A percentile compares a stretch with the other conserved stretches of the same genome.
These are phyloP conservation scores for Aurelia aurita DNA, from an alignment of 30 jellyfish, hydroid and myxozoan genomes.

Conservation along the genomic window DNA sequence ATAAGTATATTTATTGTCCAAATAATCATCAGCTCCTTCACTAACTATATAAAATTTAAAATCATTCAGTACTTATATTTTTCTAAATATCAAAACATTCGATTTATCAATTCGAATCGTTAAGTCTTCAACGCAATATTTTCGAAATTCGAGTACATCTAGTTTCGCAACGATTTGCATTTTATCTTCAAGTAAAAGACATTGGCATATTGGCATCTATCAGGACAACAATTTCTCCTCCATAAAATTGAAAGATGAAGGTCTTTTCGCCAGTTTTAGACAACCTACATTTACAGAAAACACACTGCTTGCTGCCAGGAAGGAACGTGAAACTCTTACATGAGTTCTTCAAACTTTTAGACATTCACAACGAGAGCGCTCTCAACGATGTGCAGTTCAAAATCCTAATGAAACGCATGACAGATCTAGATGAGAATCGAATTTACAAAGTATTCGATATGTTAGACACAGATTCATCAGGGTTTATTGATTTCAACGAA, in stretches of 20 bases:
- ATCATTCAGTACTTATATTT: too few relatives aligned
- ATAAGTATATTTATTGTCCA: too few relatives aligned
- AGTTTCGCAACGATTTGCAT: too few relatives aligned
- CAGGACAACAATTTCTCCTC: too few relatives aligned
- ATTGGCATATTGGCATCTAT: too few relatives aligned
- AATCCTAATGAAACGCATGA: conserved; percentile 60
- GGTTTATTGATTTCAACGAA: conserved; percentile 91
- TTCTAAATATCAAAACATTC: too few relatives aligned
- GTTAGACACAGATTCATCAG: conserved; percentile 93
- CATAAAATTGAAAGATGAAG: conserved; percentile 58
- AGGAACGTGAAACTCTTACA: conserved; percentile 81
- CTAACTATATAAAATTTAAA: too few relatives aligned
- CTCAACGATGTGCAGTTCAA: conserved; percentile 88
- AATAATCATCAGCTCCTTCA: too few relatives aligned
- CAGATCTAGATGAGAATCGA: conserved; percentile 74
- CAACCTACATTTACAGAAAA: conserved; percentile 80
- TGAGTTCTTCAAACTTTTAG: conserved; percentile 80
- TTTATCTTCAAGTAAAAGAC: too few relatives aligned
- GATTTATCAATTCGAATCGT: too few relatives aligned
- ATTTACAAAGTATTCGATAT: conserved; percentile 90
- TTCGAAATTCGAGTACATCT: too few relatives aligned
- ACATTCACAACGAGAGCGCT: conserved; percentile 79
- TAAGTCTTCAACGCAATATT: too few relatives aligned
- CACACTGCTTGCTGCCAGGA: conserved; percentile 86
- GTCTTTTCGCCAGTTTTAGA: conserved; percentile 71